Base-by-base conservation (phyloP, 2,113 vertebrate species). In the Vombatus ursinus region DNA sequence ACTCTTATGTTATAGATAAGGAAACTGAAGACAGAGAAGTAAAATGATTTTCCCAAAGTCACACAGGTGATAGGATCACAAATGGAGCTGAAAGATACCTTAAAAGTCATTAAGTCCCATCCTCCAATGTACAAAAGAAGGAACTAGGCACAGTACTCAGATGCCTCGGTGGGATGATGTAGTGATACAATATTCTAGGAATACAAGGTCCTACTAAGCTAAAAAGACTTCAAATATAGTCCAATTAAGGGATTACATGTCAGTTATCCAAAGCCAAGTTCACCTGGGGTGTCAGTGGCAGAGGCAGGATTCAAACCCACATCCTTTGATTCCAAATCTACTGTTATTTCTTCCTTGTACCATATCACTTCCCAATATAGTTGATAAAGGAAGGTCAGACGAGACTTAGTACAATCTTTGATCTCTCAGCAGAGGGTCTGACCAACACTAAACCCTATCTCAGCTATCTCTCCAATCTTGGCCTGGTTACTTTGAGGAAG, bases 401-500 rank as follows among this genome's bases (percentile, higher is more conserved):
- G n/a, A 77, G 68, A 19, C 31, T 77, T 77, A n/a, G 14, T 19
- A n/a, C 14, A n/a, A n/a, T n/a, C 37, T 4, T 77, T 77, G 5
- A 5, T 77, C 37, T 77, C 12, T 0, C 0, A 50, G 50, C 1
- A 0, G 0, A 52, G 0, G 0, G 93, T 97, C 94, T 94, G 52
- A 95, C 84, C 91, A 93, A 28, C 93, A 93, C 4, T 89, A 91
- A 68, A 25, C 16, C 51, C 94, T 93, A 10, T 94, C 0, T 94
- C 90, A 57, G 50, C n/a, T 97, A 0, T 3, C 53, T 92, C 16
- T 93, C 90, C 93, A 92, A 26, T 61, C 61, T 3, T 0, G 94
- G 96, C 50, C 57, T 90, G 31, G 25, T 10, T 26, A 48, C 91
- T 53, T 50, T 93, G 48, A 94, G 94, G 50, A 94, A 94, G 68